A percentile compares a stretch with the other conserved stretches of the same genome.
Evolutionary conservation across 2,113 vertebrate species (phyloP).

Genomic region (Pseudolaguvia tuberculata): DNA sequence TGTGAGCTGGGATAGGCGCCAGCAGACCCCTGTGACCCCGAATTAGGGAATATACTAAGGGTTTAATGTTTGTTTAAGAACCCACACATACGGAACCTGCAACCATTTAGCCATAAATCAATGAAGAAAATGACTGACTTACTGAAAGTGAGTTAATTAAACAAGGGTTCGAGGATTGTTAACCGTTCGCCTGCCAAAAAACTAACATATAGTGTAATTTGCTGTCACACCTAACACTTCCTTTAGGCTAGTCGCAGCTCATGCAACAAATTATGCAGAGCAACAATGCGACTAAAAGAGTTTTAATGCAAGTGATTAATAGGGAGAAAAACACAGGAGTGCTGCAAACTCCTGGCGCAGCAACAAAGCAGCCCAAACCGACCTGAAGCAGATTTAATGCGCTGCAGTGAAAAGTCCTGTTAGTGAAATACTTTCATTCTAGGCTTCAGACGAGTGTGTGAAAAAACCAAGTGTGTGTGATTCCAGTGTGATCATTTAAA

Average conservation of each 20-base stretch:
- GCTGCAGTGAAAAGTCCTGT: no score
- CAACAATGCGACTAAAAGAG: not conserved
- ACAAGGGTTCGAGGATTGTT: no score
- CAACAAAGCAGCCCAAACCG: not conserved
- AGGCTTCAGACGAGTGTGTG: not conserved
- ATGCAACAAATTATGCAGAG: not conserved
- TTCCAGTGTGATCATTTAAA: slow-evolving; percentile 42
- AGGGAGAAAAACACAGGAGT: not conserved
- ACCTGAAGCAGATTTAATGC: not conserved
- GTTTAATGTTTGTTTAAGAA: not conserved
- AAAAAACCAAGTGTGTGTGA: slow-evolving; percentile 32
- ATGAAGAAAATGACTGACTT: not conserved
- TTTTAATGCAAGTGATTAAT: slow-evolving; percentile 11
- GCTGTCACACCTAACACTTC: not conserved
- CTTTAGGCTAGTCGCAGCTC: not conserved
- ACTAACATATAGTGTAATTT: not conserved
- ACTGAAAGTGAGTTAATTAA: not conserved
- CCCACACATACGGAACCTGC: not conserved
- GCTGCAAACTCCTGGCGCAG: slow-evolving; percentile 6
- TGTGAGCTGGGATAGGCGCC: no score
- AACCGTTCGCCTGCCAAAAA: not conserved
- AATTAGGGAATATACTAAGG: no score
- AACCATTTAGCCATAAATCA: not conserved
- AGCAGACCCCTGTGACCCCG: no score
- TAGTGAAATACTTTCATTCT: no score